Percentiles rank a stretch among this genome's conserved stretches.
These are phyloP conservation scores for Otolemur garnettii DNA, from an alignment of 2,113 vertebrate genomes.

Conservation along the genomic window DNA sequence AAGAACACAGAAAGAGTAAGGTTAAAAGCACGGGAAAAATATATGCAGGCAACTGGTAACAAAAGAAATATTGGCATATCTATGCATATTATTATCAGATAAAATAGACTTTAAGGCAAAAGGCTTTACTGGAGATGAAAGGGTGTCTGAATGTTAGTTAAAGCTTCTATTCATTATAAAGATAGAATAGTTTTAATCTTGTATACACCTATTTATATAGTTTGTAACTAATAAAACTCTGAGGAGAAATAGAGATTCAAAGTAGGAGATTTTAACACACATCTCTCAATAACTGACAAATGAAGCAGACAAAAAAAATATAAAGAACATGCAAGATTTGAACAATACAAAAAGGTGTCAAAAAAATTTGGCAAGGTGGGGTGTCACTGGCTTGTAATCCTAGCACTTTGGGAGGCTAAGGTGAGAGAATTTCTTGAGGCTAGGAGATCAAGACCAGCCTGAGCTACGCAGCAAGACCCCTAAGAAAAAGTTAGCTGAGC, in stretches of 20 bases:
- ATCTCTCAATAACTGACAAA: constrained; percentile 2
- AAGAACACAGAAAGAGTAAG: background rate
- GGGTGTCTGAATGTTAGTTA: background rate
- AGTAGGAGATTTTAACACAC: background rate
- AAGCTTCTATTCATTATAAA: background rate
- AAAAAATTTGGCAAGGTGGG: too few relatives aligned
- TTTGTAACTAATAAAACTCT: background rate
- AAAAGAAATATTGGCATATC: background rate
- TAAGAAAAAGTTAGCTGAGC: too few relatives aligned
- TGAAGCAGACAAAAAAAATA: background rate
- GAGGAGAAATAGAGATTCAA: background rate
- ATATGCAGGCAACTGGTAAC: background rate
- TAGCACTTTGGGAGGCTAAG: too few relatives aligned
- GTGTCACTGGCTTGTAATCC: too few relatives aligned
- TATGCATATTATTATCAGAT: background rate
- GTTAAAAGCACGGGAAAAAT: background rate
- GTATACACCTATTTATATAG: background rate
- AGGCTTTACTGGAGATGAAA: constrained; percentile 13
- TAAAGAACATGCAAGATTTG: background rate
- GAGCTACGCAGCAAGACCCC: too few relatives aligned
- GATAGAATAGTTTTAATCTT: constrained; percentile 17
- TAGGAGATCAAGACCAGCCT: too few relatives aligned
- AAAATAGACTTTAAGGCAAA: constrained; percentile 3
- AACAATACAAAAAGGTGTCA: background rate
- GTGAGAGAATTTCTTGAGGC: too few relatives aligned